Evolutionary conservation across 2,113 vertebrate genomes (phyloP).

Genomic region (western clawed frog (Xenopus tropicalis)): DNA sequence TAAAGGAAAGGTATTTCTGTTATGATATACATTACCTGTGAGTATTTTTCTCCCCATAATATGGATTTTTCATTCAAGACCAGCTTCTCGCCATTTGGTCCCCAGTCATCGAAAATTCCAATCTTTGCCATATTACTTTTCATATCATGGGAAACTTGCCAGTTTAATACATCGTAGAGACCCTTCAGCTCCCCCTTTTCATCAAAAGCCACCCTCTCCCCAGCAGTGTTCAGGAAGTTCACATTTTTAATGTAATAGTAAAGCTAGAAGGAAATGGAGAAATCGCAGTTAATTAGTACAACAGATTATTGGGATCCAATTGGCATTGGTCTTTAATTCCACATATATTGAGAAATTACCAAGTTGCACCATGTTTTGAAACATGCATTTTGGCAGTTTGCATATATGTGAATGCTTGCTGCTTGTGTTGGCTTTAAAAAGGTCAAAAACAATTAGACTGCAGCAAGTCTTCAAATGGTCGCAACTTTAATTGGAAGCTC

Average conservation of each 20-base stretch:
- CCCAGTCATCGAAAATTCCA: constrained; percentile 40
- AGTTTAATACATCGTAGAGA: constrained; percentile 35
- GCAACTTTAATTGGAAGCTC: no score
- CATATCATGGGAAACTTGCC: constrained; percentile 15
- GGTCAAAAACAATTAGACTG: no score
- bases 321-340: no score
- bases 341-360: no score
- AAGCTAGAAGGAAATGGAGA: constrained; percentile 3
- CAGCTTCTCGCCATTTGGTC: constrained; percentile 27
- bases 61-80: constrained; percentile 12
- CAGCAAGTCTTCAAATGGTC: no score
- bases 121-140: constrained; percentile 19
- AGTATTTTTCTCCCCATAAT: constrained; percentile 25
- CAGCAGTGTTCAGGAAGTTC: constrained; percentile 2
- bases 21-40: constrained; percentile 23
- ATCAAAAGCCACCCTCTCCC: constrained; percentile 31
- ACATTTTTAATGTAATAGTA: constrained; percentile 29
- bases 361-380: no score
- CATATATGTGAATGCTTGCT: no score
- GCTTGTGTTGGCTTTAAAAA: no score
- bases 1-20: no score
- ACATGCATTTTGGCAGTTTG: no score
- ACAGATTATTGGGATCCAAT: no score
- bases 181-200: constrained; percentile 33
- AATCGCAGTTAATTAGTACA: no score